Evolutionary conservation across 2,888 invertebrate species (phyloP).

Genomic region (Pseudococcus viburni): DNA sequence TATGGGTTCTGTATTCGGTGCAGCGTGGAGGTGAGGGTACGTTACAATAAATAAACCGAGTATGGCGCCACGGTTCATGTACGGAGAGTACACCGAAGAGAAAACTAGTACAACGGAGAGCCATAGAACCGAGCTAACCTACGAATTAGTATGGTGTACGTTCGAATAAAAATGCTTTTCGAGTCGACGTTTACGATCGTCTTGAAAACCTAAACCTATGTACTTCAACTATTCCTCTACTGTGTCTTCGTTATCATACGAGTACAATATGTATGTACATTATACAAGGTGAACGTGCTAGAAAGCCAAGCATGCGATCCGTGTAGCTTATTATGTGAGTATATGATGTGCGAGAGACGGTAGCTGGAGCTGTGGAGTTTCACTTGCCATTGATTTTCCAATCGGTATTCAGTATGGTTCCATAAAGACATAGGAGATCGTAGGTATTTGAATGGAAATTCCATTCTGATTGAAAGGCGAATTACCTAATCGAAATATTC

Average conservation of each 20-base stretch:
- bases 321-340: conserved; percentile 8
- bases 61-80: conserved; percentile 12
- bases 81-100: neutral
- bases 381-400: neutral
- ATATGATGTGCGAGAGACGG: conserved; percentile 2
- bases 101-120: neutral
- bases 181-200: neutral
- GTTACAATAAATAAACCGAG: neutral
- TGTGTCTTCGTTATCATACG: neutral
- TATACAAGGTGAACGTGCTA: neutral
- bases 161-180: neutral
- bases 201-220: neutral
- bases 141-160: neutral
- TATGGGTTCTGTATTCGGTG: neutral
- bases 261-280: neutral
- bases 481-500: neutral
- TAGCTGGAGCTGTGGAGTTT: neutral
- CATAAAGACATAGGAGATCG: neutral
- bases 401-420: neutral
- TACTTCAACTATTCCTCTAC: no score
- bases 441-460: neutral
- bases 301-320: neutral
- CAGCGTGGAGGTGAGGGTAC: neutral
- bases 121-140: neutral
- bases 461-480: neutral